These are phyloP conservation scores for Stigmatopora argus DNA, from an alignment of 2,113 vertebrate genomes.

Conservation along the genomic window DNA sequence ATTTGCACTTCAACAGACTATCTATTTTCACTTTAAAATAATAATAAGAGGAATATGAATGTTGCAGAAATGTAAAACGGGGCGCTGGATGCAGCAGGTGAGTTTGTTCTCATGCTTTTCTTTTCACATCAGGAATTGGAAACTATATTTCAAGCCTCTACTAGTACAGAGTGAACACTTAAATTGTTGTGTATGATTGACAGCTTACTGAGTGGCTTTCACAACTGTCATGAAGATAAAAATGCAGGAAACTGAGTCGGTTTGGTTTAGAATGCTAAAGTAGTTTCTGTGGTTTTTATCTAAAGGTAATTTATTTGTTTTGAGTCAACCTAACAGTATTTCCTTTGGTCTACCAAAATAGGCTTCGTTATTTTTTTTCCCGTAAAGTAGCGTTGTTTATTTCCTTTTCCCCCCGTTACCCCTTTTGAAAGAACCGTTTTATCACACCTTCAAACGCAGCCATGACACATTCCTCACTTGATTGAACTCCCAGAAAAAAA, in stretches of 20 bases:
- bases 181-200: conserved; percentile 46
- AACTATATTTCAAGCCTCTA: conserved; percentile 47
- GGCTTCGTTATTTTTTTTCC: conserved; percentile 43
- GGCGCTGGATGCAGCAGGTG: conserved; percentile 58
- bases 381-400: conserved; percentile 64
- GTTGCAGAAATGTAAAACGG: conserved; percentile 71
- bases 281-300: conserved; percentile 74
- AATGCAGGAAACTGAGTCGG: conserved; percentile 70
- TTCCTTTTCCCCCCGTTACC: conserved; percentile 19
- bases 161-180: conserved; percentile 27
- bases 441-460: conserved; percentile 61
- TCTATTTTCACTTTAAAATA: conserved; percentile 82
- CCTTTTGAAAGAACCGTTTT: conserved; percentile 49
- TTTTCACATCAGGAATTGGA: conserved; percentile 45
- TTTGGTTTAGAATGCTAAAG: conserved; percentile 76
- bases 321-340: conserved; percentile 75
- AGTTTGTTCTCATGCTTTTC: conserved; percentile 49
- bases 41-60: conserved; percentile 80
- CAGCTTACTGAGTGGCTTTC: conserved; percentile 59
- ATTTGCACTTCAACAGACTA: conserved; percentile 83
- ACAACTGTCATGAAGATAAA: conserved; percentile 65
- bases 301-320: conserved; percentile 78
- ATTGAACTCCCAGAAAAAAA: conserved; percentile 46
- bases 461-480: conserved; percentile 39
- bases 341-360: conserved; percentile 76